Conservation (phyloP, 2,797 vertebrate species). For the Arremon aurantiirostris region DNA sequence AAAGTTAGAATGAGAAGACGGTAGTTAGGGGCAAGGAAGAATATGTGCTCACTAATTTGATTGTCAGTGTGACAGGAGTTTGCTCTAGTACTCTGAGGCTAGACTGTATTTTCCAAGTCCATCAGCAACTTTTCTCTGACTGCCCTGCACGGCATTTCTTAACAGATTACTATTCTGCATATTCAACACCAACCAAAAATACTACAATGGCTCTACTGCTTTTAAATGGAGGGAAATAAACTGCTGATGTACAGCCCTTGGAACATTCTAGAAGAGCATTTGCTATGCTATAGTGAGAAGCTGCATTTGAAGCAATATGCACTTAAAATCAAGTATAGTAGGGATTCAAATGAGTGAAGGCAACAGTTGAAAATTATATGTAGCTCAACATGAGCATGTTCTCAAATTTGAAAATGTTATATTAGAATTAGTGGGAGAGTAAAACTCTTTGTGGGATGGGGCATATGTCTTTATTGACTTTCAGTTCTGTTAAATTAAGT, state of each 20-base stretch:
- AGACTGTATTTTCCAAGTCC: neutral
- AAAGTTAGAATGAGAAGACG: neutral
- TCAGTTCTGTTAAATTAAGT: neutral
- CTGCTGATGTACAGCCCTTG: neutral
- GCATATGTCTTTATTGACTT: neutral
- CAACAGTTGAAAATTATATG: neutral
- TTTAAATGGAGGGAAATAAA: neutral
- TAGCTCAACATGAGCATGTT: neutral
- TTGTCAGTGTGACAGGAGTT: neutral
- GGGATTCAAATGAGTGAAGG: neutral
- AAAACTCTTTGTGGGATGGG: neutral
- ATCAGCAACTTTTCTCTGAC: neutral
- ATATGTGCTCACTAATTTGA: neutral
- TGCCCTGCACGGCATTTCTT: neutral
- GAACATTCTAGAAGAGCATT: neutral
- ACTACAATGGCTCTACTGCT: neutral
- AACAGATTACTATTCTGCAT: neutral
- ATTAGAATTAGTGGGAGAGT: neutral
- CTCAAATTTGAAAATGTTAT: neutral
- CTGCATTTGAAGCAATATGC: neutral
- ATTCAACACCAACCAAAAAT: neutral
- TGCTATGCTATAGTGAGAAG: neutral
- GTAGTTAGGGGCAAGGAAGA: neutral
- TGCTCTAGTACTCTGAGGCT: neutral
- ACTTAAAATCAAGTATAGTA: neutral